Evolutionary conservation across 92 coral and sea anemone genomes (phyloP).

Genomic region (Plumapathes pennacea): DNA sequence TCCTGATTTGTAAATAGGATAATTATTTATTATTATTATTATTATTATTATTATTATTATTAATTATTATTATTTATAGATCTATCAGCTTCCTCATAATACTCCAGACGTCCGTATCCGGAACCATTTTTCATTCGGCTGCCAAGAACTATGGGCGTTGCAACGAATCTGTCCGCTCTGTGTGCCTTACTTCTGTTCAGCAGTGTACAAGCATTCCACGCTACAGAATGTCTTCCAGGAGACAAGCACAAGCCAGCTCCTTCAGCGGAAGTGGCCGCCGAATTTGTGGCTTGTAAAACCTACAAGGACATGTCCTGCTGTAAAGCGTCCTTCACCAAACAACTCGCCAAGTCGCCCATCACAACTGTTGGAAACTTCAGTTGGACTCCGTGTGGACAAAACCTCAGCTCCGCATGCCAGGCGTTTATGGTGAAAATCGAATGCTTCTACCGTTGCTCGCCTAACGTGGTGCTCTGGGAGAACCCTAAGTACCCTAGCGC

Average conservation of each 20-base stretch:
- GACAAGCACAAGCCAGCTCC: conserved; percentile 38
- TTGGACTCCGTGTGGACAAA: conserved; percentile 47
- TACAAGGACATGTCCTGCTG: conserved; percentile 60
- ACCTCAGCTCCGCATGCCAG: conserved; percentile 40
- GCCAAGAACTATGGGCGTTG: too few species aligned
- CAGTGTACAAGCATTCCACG: too few species aligned
- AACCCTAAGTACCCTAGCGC: conserved; percentile 10
- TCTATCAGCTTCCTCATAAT: too few species aligned
- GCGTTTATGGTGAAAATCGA: conserved; percentile 44
- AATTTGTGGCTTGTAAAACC: conserved; percentile 27
- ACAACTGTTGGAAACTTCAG: conserved; percentile 32
- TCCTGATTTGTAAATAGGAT: too few species aligned
- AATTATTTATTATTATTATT: too few species aligned
- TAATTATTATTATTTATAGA: too few species aligned
- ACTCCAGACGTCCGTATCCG: too few species aligned
- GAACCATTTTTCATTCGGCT: too few species aligned
- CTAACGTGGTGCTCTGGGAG: conserved; percentile 41
- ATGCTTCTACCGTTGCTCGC: conserved; percentile 66
- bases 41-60: too few species aligned
- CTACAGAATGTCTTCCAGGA: conserved; percentile 44
- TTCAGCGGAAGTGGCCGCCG: conserved; percentile 9
- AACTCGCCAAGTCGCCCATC: conserved; percentile 38
- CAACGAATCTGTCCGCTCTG: too few species aligned
- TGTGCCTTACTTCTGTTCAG: too few species aligned
- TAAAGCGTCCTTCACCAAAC: conserved; percentile 51